Evolutionary conservation across 2,888 invertebrate genomes (phyloP).

Genomic region (Dicranocentrus wangi): DNA sequence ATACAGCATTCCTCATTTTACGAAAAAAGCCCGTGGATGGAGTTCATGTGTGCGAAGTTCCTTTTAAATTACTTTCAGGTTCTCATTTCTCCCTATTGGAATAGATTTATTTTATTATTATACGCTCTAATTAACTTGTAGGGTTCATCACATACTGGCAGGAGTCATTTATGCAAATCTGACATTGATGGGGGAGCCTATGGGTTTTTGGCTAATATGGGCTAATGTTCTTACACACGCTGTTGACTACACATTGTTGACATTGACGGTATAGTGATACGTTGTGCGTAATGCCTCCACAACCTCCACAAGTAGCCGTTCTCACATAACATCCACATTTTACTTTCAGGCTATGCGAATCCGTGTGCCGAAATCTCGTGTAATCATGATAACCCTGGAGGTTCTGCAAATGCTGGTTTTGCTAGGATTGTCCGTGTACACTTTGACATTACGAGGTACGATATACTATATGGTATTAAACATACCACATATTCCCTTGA

Average conservation of each 20-base stretch:
- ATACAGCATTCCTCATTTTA: constrained; percentile 31
- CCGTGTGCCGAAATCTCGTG: constrained; percentile 31
- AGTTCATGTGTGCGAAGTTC: constrained; percentile 19
- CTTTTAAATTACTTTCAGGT: too few relatives aligned
- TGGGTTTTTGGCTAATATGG: constrained; percentile 10
- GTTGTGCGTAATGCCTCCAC: too few relatives aligned
- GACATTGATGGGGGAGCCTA: constrained; percentile 10
- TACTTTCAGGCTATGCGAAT: constrained; percentile 20
- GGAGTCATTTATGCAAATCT: constrained; percentile 4
- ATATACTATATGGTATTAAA: too few relatives aligned
- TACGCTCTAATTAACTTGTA: too few relatives aligned
- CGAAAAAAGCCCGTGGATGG: constrained; percentile 45
- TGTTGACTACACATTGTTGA: constrained; percentile 32
- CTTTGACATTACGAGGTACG: constrained; percentile 32
- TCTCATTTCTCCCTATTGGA: too few relatives aligned
- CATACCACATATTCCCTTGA: too few relatives aligned
- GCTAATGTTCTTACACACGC: constrained; percentile 32
- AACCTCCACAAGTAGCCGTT: too few relatives aligned
- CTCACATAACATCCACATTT: too few relatives aligned
- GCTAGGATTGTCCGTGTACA: constrained; percentile 26
- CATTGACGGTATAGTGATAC: constrained; percentile 34
- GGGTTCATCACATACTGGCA: background rate
- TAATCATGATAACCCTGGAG: constrained; percentile 34
- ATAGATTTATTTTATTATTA: too few relatives aligned
- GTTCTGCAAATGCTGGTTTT: constrained; percentile 32